phyloP scores from a whole-genome alignment of 2,113 vertebrate genomes.

The Neotragus pygmaeus region DNA sequence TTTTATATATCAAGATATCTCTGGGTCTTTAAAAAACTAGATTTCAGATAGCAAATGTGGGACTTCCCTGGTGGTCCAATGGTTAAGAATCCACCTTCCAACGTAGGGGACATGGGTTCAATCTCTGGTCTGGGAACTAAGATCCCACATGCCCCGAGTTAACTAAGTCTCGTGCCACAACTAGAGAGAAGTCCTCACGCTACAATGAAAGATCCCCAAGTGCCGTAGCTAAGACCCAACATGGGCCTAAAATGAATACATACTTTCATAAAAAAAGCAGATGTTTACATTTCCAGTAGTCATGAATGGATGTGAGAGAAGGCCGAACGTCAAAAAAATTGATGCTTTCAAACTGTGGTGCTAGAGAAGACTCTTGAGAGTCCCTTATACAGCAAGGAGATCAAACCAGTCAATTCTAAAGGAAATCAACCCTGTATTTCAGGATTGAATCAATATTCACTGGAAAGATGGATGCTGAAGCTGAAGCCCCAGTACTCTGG shows the following conservation, averaged over 20 bases:
- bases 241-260: background rate
- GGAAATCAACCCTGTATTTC: background rate
- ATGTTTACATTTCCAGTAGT: background rate
- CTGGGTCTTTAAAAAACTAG: background rate
- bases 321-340: background rate
- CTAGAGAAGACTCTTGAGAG: background rate
- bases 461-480: background rate
- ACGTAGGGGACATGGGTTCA: background rate
- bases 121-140: background rate
- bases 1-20: background rate
- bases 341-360: background rate
- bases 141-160: background rate
- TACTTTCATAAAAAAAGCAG: background rate
- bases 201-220: background rate
- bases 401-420: background rate
- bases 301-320: background rate
- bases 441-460: background rate
- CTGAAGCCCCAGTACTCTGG: background rate
- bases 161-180: background rate
- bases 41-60: background rate
- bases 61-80: background rate
- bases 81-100: background rate
- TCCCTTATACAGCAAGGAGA: background rate
- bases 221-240: background rate
- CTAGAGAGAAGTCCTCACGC: background rate